Conservation (phyloP, 2,888 invertebrate genomes). For the Watsonalla binaria region DNA sequence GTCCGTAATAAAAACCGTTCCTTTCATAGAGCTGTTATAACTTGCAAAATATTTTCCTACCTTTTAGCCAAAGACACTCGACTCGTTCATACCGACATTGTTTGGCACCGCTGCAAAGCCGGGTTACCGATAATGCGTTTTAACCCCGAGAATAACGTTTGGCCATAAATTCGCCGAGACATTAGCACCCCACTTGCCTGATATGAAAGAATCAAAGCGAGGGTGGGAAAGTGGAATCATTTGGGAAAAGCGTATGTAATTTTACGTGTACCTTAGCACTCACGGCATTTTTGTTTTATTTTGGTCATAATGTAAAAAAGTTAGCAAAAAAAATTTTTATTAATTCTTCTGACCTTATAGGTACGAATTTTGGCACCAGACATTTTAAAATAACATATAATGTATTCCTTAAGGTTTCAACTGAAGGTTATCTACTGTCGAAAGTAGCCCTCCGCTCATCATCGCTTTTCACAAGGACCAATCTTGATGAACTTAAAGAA, state of each 20-base stretch:
- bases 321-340: too few relatives aligned
- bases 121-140: slow-evolving; percentile 10
- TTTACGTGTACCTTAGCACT: not conserved
- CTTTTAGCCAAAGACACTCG: not conserved
- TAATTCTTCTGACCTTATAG: too few relatives aligned
- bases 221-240: not conserved
- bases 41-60: not conserved
- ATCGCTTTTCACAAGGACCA: too few relatives aligned
- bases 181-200: slow-evolving; percentile 13
- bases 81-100: slow-evolving; percentile 3
- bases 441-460: too few relatives aligned
- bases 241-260: not conserved
- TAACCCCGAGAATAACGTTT: not conserved
- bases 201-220: slow-evolving; percentile 4
- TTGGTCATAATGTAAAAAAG: too few relatives aligned
- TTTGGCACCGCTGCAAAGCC: slow-evolving; percentile 1
- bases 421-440: too few relatives aligned
- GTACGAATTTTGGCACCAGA: too few relatives aligned
- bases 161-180: slow-evolving; percentile 13
- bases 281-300: too few relatives aligned
- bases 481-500: too few relatives aligned
- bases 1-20: not conserved
- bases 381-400: too few relatives aligned
- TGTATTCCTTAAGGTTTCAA: too few relatives aligned
- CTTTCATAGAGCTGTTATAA: not conserved